These are phyloP conservation scores for Actinia tenebrosa DNA, from an alignment of 64 coral and sea anemone species.

Conservation along the genomic window DNA sequence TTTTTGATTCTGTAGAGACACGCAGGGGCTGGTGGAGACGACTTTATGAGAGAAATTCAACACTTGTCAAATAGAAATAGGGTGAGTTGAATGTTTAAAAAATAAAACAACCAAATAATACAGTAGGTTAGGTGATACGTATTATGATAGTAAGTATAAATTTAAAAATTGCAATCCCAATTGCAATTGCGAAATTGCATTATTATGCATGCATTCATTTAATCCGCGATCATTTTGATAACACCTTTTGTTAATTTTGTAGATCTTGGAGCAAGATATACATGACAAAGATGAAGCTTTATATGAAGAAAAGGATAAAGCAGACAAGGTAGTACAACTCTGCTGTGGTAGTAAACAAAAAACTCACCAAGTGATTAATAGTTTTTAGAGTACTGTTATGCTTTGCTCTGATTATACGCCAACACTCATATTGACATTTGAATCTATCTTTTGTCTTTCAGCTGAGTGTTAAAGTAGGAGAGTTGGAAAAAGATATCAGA, in stretches of 20 bases:
- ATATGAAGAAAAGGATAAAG: constrained; percentile 65
- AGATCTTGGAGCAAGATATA: constrained; percentile 70
- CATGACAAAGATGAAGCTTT: constrained; percentile 80
- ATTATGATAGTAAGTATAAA: too few species aligned
- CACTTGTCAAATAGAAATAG: constrained; percentile 46
- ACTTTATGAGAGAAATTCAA: constrained; percentile 89
- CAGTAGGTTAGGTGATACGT: too few species aligned
- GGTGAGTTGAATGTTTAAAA: constrained; percentile 11
- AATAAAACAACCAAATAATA: too few species aligned
- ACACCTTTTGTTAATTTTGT: too few species aligned
- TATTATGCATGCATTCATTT: background rate
- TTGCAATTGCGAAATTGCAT: background rate
- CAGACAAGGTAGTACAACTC: constrained; percentile 50
- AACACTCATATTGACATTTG: too few species aligned
- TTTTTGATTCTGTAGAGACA: constrained; percentile 44
- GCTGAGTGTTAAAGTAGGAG: constrained; percentile 53
- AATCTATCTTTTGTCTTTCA: constrained; percentile 2
- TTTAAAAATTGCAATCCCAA: too few species aligned
- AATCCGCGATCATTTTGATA: background rate
- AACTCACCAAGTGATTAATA: too few species aligned
- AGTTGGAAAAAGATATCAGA: constrained; percentile 80
- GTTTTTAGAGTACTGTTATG: too few species aligned
- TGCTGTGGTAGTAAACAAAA: too few species aligned
- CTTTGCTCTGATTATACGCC: too few species aligned
- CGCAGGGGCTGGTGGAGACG: constrained; percentile 64